Evolutionary conservation across 2,797 vertebrate species (phyloP).

Genomic region (Emydoidea blandingii): DNA sequence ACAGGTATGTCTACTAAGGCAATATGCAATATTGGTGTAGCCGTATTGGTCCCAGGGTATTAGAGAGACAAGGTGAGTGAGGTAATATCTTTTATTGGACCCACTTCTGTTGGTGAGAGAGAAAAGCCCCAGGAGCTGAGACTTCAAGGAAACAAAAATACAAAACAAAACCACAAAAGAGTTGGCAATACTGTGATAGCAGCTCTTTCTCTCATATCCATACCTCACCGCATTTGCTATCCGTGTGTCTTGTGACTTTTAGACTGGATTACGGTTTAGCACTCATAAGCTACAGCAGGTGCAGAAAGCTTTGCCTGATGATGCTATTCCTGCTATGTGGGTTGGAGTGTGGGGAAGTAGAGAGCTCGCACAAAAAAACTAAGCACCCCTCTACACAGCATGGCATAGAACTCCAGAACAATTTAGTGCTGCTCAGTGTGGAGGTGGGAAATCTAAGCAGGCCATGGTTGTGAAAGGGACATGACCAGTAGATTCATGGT

Average conservation of each 20-base stretch:
- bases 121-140: neutral
- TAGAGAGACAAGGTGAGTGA: too few relatives aligned
- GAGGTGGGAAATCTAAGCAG: neutral
- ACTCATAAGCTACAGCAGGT: neutral
- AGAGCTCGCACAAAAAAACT: neutral
- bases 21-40: neutral
- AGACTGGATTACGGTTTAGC: neutral
- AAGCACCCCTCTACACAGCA: neutral
- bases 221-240: neutral
- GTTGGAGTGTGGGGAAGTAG: neutral
- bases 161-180: neutral
- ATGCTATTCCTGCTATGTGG: neutral
- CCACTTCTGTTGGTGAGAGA: too few relatives aligned
- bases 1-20: neutral
- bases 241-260: neutral
- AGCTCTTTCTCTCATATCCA: too few relatives aligned
- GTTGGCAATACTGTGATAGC: neutral
- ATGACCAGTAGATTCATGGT: neutral
- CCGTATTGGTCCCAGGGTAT: too few relatives aligned
- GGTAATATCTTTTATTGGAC: too few relatives aligned
- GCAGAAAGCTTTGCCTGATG: neutral
- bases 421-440: neutral
- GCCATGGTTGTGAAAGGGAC: neutral
- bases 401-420: neutral
- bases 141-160: neutral